A percentile compares a stretch with the other conserved stretches of the same genome.
Conservation (phyloP, 2,888 invertebrate genomes). For the Hymenopus coronatus region DNA sequence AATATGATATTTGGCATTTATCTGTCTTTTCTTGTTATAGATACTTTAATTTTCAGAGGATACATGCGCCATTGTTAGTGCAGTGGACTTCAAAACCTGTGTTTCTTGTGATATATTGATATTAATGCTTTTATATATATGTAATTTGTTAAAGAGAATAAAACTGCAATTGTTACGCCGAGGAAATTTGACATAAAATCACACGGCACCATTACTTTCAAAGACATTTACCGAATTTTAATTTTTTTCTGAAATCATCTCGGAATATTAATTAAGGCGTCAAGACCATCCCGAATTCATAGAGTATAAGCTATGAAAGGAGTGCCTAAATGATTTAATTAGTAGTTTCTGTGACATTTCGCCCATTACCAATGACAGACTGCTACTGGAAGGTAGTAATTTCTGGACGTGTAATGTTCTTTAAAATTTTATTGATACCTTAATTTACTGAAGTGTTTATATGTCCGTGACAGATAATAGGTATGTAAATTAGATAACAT, state of each 20-base stretch:
- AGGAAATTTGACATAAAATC: too few relatives aligned
- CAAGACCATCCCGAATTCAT: not conserved
- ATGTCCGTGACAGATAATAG: not conserved
- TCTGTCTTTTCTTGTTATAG: too few relatives aligned
- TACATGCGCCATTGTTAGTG: too few relatives aligned
- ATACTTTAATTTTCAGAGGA: too few relatives aligned
- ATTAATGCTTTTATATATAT: too few relatives aligned
- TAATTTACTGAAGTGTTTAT: too few relatives aligned
- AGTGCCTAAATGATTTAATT: not conserved
- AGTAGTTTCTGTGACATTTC: not conserved
- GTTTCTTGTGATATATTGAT: too few relatives aligned
- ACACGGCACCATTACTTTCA: not conserved
- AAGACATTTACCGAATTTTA: not conserved
- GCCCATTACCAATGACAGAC: not conserved
- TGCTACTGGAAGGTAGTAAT: not conserved
- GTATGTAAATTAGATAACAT: not conserved
- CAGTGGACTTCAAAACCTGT: too few relatives aligned
- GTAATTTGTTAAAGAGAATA: too few relatives aligned
- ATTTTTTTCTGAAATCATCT: not conserved
- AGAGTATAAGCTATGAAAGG: not conserved
- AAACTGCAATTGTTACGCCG: too few relatives aligned
- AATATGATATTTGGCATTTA: too few relatives aligned
- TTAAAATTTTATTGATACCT: not conserved
- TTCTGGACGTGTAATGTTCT: not conserved
- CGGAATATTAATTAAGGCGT: not conserved